Conservation (phyloP, 2,888 invertebrate genomes). For the Steinernema scapterisci region DNA sequence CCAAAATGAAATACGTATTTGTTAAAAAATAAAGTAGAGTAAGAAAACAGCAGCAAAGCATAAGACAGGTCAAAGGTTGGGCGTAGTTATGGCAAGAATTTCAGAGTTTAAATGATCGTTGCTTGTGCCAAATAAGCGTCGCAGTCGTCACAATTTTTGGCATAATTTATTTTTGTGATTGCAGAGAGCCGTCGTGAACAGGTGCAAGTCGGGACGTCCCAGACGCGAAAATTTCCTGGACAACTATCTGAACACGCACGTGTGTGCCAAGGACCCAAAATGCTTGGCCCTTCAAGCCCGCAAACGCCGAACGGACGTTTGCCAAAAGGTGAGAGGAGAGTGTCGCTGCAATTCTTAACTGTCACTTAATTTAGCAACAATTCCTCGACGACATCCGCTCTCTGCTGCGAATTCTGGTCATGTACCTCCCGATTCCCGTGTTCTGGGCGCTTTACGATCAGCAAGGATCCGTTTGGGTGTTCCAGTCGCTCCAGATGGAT, state of each 20-base stretch:
- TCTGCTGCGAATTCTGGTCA: conserved; percentile 59
- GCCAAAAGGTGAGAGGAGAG: conserved; percentile 39
- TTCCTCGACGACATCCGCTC: conserved; percentile 61
- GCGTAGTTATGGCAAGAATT: neutral
- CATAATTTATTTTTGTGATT: neutral
- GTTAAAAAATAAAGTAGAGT: too few species aligned
- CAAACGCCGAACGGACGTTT: conserved; percentile 36
- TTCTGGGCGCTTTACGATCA: conserved; percentile 98
- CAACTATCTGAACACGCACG: conserved; percentile 57
- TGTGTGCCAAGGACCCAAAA: conserved; percentile 52
- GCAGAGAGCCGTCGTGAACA: conserved; percentile 57
- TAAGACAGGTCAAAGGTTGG: too few species aligned
- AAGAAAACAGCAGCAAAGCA: too few species aligned
- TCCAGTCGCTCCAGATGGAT: conserved; percentile 73
- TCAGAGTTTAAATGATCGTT: neutral
- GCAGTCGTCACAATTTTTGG: neutral
- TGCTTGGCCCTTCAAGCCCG: conserved; percentile 42
- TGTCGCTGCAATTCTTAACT: neutral
- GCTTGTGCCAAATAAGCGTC: neutral
- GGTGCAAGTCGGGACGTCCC: conserved; percentile 39
- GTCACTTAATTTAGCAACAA: conserved; percentile 39
- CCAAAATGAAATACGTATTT: too few species aligned
- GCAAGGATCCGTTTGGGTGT: conserved; percentile 89
- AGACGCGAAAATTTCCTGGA: conserved; percentile 59
- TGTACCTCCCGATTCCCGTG: conserved; percentile 76